These are phyloP conservation scores for Aramus guarauna DNA, from an alignment of 2,113 vertebrate species.

Conservation along the genomic window DNA sequence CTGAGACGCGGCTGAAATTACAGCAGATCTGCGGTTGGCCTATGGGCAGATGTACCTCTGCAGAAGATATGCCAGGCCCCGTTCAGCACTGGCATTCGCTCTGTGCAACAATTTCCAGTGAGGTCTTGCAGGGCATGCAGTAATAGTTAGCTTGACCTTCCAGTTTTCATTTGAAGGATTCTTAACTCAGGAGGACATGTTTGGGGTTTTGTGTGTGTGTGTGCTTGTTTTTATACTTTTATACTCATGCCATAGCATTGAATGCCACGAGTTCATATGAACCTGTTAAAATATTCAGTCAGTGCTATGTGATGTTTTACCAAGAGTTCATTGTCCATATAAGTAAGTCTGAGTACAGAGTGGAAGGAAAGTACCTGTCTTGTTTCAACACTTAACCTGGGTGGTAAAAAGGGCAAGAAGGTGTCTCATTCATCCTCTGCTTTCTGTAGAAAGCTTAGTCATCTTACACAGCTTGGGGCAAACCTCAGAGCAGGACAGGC, in stretches of 20 bases:
- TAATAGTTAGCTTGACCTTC: not conserved
- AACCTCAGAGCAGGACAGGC: not conserved
- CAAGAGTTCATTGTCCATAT: not conserved
- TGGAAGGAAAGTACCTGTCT: not conserved
- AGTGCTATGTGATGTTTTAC: not conserved
- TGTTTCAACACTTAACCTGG: not conserved
- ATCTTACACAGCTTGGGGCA: not conserved
- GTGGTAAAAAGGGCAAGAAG: not conserved
- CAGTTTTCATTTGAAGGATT: not conserved
- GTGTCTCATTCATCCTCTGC: not conserved
- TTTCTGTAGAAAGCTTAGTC: not conserved
- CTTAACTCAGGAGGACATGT: not conserved
- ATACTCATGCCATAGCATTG: not conserved
- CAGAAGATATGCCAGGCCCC: not conserved
- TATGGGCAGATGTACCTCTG: not conserved
- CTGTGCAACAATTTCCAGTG: not conserved
- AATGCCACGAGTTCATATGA: accelerated
- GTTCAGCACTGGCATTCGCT: accelerated
- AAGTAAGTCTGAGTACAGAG: not conserved
- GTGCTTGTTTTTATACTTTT: not conserved
- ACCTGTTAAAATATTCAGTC: not conserved
- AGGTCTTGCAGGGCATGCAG: not conserved
- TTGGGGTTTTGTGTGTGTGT: not conserved
- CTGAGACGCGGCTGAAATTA: not conserved
- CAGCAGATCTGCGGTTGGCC: not conserved